Percentiles rank a stretch among this genome's conserved stretches.
phyloP scores from a whole-genome alignment of 1,140 invertebrate genomes.

The Tetragnatha versicolor region DNA sequence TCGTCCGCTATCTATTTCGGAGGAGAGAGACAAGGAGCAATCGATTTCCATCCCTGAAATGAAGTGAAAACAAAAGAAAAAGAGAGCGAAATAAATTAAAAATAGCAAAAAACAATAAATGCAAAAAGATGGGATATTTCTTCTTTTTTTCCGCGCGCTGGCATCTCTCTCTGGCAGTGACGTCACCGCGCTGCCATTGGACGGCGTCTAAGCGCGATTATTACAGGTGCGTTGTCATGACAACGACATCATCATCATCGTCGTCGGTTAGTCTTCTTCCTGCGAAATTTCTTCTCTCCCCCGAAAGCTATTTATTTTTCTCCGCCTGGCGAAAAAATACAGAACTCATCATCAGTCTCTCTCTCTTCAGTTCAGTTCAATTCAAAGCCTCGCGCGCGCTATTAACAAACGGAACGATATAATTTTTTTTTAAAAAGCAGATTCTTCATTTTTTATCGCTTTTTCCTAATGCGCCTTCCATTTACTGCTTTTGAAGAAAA shows the following conservation, averaged over 20 bases:
- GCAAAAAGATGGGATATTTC: neutral
- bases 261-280: neutral
- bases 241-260: conserved; percentile 32
- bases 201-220: neutral
- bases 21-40: conserved; percentile 13
- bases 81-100: conserved; percentile 11
- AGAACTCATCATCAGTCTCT: neutral
- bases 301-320: conserved; percentile 38
- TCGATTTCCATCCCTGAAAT: conserved; percentile 15
- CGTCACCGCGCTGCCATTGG: conserved; percentile 37
- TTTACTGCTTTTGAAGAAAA: no score
- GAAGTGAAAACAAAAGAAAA: neutral
- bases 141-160: conserved; percentile 18
- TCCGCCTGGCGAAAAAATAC: neutral
- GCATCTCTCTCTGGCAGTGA: conserved; percentile 18
- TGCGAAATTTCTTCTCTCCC: conserved; percentile 2
- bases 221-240: conserved; percentile 41
- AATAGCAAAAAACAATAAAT: neutral
- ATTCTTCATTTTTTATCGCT: neutral
- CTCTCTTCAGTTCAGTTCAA: neutral
- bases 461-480: no score
- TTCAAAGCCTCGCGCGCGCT: neutral
- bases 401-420: conserved; percentile 26
- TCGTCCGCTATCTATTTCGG: conserved; percentile 14
- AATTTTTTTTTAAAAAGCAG: neutral